phyloP scores from a whole-genome alignment of 2,888 invertebrate genomes.

The Acrobasis consociella region DNA sequence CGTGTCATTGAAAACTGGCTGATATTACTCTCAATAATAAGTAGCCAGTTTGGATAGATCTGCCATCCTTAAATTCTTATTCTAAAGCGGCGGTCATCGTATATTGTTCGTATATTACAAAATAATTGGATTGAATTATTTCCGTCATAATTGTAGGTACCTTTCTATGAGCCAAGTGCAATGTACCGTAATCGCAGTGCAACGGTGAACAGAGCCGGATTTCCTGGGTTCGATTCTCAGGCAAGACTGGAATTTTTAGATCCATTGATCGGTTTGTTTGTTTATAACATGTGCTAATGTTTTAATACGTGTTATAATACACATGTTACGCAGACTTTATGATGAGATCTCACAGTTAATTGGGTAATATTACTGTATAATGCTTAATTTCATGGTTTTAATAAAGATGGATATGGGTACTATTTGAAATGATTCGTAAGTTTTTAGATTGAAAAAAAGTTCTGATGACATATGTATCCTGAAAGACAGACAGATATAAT shows the following conservation, averaged over 20 bases:
- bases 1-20: constrained; percentile 8
- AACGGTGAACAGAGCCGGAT: constrained; percentile 65
- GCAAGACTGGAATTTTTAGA: constrained; percentile 58
- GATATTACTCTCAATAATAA: constrained; percentile 7
- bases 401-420: too few relatives aligned
- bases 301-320: background rate
- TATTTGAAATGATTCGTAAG: too few relatives aligned
- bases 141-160: constrained; percentile 39
- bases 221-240: constrained; percentile 71
- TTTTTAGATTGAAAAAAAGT: too few relatives aligned
- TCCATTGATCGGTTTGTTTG: constrained; percentile 26
- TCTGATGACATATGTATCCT: too few relatives aligned
- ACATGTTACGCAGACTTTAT: background rate
- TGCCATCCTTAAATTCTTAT: background rate
- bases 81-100: background rate
- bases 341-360: constrained; percentile 18
- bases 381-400: background rate
- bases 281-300: background rate
- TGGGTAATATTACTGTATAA: constrained; percentile 6
- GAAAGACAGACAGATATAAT: too few relatives aligned
- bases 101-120: constrained; percentile 5
- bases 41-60: constrained; percentile 13
- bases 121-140: constrained; percentile 22
- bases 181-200: constrained; percentile 52
- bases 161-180: constrained; percentile 39